phyloP scores from a whole-genome alignment of 2,888 invertebrate genomes.

The Mongoloraphidia duomilia region DNA sequence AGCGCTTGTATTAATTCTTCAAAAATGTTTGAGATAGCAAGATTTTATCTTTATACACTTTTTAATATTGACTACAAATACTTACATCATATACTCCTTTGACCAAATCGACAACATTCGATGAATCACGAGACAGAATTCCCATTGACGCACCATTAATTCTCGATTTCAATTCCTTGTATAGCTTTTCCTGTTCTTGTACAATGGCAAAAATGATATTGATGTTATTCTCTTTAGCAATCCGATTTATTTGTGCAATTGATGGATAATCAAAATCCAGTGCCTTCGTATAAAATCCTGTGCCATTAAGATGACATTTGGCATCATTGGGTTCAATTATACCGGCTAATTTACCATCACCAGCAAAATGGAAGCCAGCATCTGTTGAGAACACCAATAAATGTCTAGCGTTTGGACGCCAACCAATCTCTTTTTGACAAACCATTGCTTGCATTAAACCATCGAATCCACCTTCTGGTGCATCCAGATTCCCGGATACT shows the following conservation, averaged over 20 bases:
- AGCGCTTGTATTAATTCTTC: no score
- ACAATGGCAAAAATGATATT: slow-evolving; percentile 66
- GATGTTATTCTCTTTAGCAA: slow-evolving; percentile 51
- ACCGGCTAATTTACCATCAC: slow-evolving; percentile 60
- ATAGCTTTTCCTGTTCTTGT: slow-evolving; percentile 26
- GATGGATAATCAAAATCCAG: slow-evolving; percentile 65
- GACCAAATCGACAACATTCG: slow-evolving; percentile 54
- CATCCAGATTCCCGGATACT: slow-evolving; percentile 35
- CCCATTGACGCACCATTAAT: slow-evolving; percentile 57
- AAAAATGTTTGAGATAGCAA: no score
- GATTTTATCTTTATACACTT: no score
- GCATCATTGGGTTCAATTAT: slow-evolving; percentile 58
- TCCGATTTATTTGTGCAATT: slow-evolving; percentile 46
- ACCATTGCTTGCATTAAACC: slow-evolving; percentile 76
- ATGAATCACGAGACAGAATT: slow-evolving; percentile 41
- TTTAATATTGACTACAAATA: slow-evolving; percentile 8
- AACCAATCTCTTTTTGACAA: slow-evolving; percentile 54
- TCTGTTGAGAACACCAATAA: slow-evolving; percentile 68
- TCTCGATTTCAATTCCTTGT: slow-evolving; percentile 37
- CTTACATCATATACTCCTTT: slow-evolving; percentile 51
- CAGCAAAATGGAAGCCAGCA: slow-evolving; percentile 53
- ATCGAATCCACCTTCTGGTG: slow-evolving; percentile 69
- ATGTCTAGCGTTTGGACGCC: slow-evolving; percentile 61
- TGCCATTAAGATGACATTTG: slow-evolving; percentile 42
- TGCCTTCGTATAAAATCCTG: slow-evolving; percentile 40